Evolutionary conservation across 2,797 vertebrate species (phyloP).

Genomic region (Pseudopleuronectes americanus): DNA sequence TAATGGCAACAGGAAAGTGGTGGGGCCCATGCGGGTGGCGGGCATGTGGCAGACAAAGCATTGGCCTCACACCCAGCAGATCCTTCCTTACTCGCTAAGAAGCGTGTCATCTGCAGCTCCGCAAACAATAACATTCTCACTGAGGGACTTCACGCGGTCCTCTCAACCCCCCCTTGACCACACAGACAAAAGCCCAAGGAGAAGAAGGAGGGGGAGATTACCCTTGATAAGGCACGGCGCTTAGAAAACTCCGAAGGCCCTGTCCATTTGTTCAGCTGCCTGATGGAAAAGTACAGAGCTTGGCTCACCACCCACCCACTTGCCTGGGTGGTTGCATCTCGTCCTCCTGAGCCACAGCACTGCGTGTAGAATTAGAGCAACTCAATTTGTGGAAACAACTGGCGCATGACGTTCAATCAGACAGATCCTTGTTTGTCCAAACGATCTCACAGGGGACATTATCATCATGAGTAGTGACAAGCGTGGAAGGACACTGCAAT

Average conservation of each 20-base stretch:
- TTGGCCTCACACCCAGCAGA: slow-evolving; percentile 12
- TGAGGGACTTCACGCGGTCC: slow-evolving; percentile 19
- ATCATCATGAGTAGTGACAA: slow-evolving; percentile 47
- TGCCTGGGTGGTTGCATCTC: slow-evolving; percentile 19
- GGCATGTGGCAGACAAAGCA: slow-evolving; percentile 22
- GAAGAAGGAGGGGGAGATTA: slow-evolving; percentile 7
- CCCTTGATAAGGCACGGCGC: slow-evolving; percentile 41
- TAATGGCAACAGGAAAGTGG: slow-evolving; percentile 45
- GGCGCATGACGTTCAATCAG: slow-evolving; percentile 60
- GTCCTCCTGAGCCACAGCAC: slow-evolving; percentile 39
- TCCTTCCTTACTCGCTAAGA: slow-evolving; percentile 26
- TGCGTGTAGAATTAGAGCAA: slow-evolving; percentile 66
- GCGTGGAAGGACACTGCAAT: not conserved
- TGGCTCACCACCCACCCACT: slow-evolving; percentile 16
- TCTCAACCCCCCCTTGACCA: slow-evolving; percentile 10
- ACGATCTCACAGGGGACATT: slow-evolving; percentile 46
- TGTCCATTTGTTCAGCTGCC: slow-evolving; percentile 57
- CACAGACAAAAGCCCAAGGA: slow-evolving; percentile 51
- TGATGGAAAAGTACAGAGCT: slow-evolving; percentile 75
- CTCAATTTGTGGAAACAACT: slow-evolving; percentile 73
- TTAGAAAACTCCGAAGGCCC: slow-evolving; percentile 55
- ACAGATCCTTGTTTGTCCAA: slow-evolving; percentile 67
- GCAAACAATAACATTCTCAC: slow-evolving; percentile 68
- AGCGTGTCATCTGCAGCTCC: slow-evolving; percentile 58
- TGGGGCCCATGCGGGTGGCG: slow-evolving; percentile 36